Conservation (phyloP, 2,113 vertebrate genomes). For the Irena cyanogastra region DNA sequence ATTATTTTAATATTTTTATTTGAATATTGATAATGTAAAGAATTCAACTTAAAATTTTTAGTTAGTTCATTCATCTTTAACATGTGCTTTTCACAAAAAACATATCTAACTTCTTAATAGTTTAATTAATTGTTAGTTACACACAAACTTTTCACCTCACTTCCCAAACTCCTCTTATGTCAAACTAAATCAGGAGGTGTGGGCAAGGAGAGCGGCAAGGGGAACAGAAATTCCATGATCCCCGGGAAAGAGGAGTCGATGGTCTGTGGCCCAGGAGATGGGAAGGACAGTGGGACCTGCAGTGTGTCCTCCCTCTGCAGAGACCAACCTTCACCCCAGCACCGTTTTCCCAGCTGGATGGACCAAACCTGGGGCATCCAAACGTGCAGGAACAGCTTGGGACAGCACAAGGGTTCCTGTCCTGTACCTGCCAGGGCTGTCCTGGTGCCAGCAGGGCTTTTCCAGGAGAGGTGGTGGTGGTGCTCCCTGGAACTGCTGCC, state of each 20-base stretch:
- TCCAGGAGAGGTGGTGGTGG: background rate
- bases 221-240: background rate
- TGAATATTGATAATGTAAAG: no score
- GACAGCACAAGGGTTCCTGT: background rate
- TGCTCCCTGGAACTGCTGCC: background rate
- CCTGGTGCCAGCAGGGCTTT: background rate
- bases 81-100: no score
- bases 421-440: accelerated
- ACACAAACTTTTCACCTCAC: no score
- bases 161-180: no score
- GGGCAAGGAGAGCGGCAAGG: background rate
- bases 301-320: background rate
- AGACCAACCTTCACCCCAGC: background rate
- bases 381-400: background rate
- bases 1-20: no score
- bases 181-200: no score
- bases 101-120: no score
- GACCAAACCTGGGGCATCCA: background rate
- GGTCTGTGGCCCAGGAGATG: background rate
- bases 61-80: no score
- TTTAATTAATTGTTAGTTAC: no score
- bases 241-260: background rate
- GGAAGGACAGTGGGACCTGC: background rate
- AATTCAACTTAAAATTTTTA: no score
- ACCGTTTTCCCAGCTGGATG: background rate